These are phyloP conservation scores for Alosa sapidissima DNA, from an alignment of 2,797 vertebrate species.

Conservation along the genomic window DNA sequence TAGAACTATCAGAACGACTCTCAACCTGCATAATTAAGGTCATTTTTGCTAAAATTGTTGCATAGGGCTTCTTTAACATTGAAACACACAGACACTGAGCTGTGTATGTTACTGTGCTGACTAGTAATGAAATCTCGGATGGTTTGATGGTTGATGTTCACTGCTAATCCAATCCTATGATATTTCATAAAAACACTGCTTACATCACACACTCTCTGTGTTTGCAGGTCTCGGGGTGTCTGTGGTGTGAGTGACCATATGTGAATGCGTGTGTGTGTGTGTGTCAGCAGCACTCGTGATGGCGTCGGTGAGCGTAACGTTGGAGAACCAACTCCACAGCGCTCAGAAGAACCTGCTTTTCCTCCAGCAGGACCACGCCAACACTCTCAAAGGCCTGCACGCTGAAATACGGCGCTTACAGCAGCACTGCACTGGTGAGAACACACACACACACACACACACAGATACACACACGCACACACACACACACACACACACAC, in stretches of 20 bases:
- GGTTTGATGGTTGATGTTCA: background rate
- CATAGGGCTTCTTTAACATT: no score
- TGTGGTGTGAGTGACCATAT: conserved; percentile 14
- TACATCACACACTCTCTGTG: background rate
- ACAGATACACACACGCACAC: conserved; percentile 8
- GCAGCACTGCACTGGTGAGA: conserved; percentile 93
- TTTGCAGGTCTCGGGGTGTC: conserved; percentile 40
- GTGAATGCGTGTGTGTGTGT: conserved; percentile 40
- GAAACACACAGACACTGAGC: background rate
- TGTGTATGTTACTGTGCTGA: background rate
- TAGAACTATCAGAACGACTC: no score
- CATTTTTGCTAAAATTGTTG: no score
- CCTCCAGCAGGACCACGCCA: conserved; percentile 93
- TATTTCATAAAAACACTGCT: background rate
- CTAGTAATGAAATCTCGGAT: background rate
- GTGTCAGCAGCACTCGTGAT: conserved; percentile 66
- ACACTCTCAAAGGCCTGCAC: conserved; percentile 90
- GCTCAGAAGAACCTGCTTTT: conserved; percentile 98
- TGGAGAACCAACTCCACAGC: conserved; percentile 97
- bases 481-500: background rate
- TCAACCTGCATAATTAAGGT: no score
- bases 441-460: background rate
- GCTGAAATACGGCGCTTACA: conserved; percentile 92
- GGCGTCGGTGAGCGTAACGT: conserved; percentile 81
- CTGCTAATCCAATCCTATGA: background rate